Conservation (phyloP, 2,888 invertebrate species). For the Orchesella flavescens region DNA sequence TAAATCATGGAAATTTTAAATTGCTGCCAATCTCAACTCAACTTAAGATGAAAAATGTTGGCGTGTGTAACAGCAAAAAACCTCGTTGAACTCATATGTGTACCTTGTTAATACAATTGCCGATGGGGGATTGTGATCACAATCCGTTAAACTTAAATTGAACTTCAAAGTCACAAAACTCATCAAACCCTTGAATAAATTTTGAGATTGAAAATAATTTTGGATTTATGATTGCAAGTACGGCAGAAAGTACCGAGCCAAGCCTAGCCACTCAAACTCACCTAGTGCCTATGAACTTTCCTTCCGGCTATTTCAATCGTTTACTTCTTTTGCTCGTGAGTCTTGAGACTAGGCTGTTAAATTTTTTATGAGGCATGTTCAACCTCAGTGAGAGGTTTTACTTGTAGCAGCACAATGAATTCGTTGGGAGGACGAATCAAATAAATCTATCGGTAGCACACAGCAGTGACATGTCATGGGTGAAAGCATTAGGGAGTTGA, state of each 20-base stretch:
- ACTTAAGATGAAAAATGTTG: too few relatives aligned
- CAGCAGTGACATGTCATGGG: neutral
- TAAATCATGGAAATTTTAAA: too few relatives aligned
- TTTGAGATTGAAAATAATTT: neutral
- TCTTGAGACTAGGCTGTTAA: too few relatives aligned
- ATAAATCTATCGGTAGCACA: too few relatives aligned
- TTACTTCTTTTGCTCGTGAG: neutral
- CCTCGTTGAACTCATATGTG: too few relatives aligned
- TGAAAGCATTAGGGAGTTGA: neutral
- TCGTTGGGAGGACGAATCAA: too few relatives aligned
- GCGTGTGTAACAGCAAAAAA: too few relatives aligned
- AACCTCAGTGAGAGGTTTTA: too few relatives aligned
- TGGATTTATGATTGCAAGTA: neutral
- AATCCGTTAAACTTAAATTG: conserved; percentile 31
- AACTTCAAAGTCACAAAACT: neutral
- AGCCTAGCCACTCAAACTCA: too few relatives aligned
- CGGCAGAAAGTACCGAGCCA: neutral
- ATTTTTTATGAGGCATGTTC: too few relatives aligned
- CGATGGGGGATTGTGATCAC: neutral
- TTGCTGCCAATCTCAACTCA: too few relatives aligned
- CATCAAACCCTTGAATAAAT: conserved; percentile 3
- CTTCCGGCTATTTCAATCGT: conserved; percentile 1
- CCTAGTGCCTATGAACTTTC: neutral
- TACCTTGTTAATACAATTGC: neutral
- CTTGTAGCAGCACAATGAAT: too few relatives aligned